These are phyloP conservation scores for Nemopilema nomurai DNA, from an alignment of 30 jellyfish, hydroid and myxozoan species.

Conservation along the genomic window DNA sequence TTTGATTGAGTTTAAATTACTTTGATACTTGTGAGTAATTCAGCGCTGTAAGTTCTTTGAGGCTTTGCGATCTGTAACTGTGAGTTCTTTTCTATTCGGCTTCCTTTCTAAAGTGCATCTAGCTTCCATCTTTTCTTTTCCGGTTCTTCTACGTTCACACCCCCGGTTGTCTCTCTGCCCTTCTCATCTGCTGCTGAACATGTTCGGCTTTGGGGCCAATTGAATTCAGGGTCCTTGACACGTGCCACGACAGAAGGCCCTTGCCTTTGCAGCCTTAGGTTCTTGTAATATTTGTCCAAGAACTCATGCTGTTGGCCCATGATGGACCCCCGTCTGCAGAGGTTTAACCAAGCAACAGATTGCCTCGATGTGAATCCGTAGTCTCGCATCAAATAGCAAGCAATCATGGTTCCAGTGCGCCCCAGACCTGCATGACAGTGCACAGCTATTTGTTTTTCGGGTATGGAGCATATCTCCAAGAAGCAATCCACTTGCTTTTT, in stretches of 20 bases:
- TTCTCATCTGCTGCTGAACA: neutral
- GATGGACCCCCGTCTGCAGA: constrained; percentile 89
- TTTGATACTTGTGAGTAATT: neutral
- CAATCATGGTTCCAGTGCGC: constrained; percentile 94
- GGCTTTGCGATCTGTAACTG: neutral
- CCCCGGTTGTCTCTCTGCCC: neutral
- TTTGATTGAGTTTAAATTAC: neutral
- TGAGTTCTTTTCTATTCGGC: neutral
- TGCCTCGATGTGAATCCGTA: constrained; percentile 82
- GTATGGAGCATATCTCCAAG: constrained; percentile 58
- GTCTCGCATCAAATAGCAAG: constrained; percentile 61
- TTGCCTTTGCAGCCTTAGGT: neutral
- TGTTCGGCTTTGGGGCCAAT: neutral
- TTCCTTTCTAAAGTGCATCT: neutral
- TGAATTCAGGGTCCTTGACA: neutral
- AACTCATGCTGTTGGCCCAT: constrained; percentile 94
- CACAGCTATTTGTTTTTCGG: constrained; percentile 66
- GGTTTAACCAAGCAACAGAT: constrained; percentile 89
- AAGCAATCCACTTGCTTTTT: constrained; percentile 62
- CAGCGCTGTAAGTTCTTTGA: neutral
- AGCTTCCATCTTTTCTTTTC: neutral
- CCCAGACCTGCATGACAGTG: constrained; percentile 98
- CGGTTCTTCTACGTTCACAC: neutral
- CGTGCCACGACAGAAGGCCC: neutral
- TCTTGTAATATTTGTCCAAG: constrained; percentile 57